phyloP scores from a whole-genome alignment of 2,113 vertebrate species.

The Seriola rivoliana region DNA sequence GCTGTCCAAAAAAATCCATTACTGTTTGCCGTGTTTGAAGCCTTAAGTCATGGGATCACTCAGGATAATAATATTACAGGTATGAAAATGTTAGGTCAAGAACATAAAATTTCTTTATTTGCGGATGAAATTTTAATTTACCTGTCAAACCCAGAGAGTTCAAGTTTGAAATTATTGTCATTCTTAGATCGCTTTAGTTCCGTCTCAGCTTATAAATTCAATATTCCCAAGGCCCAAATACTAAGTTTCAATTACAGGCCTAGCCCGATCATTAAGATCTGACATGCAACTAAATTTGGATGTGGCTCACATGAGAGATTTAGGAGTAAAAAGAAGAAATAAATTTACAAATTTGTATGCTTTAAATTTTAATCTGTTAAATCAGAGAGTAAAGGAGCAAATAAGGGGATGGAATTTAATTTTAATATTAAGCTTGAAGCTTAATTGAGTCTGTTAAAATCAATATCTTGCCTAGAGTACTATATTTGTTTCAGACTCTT shows the following conservation, averaged over 20 bases:
- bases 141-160: background rate
- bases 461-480: background rate
- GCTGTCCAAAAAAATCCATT: background rate
- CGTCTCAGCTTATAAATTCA: background rate
- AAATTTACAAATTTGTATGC: background rate
- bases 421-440: no score
- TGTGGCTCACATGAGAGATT: background rate
- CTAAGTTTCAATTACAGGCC: background rate
- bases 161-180: background rate
- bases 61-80: background rate
- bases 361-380: background rate
- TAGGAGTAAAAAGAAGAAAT: background rate
- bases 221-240: background rate
- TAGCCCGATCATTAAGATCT: background rate
- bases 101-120: background rate
- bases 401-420: no score
- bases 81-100: background rate
- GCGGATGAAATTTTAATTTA: background rate
- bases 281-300: background rate
- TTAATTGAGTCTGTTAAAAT: background rate
- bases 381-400: no score
- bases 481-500: slow-evolving; percentile 11
- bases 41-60: background rate
- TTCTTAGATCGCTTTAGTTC: background rate
- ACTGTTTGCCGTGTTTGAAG: background rate